phyloP scores from a whole-genome alignment of 2,888 invertebrate genomes.

The Unio pictorum region DNA sequence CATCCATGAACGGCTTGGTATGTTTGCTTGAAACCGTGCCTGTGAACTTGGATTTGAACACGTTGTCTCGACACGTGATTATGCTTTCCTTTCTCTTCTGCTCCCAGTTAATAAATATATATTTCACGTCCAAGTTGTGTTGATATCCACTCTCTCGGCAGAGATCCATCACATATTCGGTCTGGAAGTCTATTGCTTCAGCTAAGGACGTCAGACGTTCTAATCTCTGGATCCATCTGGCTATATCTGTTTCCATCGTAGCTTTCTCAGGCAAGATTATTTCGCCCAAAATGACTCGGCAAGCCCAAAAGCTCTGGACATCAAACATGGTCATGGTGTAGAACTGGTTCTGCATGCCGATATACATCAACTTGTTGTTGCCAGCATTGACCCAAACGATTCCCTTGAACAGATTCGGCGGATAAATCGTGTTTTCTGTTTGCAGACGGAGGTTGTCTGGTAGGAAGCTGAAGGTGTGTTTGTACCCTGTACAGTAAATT shows the following conservation, averaged over 20 bases:
- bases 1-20: constrained; percentile 15
- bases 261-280: neutral
- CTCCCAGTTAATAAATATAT: constrained; percentile 18
- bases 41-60: constrained; percentile 17
- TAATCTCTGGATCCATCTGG: constrained; percentile 16
- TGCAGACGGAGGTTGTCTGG: constrained; percentile 7
- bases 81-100: constrained; percentile 16
- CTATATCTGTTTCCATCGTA: constrained; percentile 15
- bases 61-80: constrained; percentile 19
- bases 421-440: constrained; percentile 2
- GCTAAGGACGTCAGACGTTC: constrained; percentile 4
- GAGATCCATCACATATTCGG: constrained; percentile 22
- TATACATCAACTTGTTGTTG: constrained; percentile 24
- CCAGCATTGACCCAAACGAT: constrained; percentile 20
- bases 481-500: constrained; percentile 23
- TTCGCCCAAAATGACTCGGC: constrained; percentile 14
- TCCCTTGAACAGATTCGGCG: constrained; percentile 12
- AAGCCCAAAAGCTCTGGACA: constrained; percentile 20
- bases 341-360: constrained; percentile 25
- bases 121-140: neutral
- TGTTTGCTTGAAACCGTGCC: constrained; percentile 10
- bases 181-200: constrained; percentile 27
- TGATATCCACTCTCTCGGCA: constrained; percentile 13
- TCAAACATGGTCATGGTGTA: constrained; percentile 36
- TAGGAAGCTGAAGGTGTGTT: constrained; percentile 9